Conservation (phyloP, 2,113 vertebrate genomes). For the Sardina pilchardus region DNA sequence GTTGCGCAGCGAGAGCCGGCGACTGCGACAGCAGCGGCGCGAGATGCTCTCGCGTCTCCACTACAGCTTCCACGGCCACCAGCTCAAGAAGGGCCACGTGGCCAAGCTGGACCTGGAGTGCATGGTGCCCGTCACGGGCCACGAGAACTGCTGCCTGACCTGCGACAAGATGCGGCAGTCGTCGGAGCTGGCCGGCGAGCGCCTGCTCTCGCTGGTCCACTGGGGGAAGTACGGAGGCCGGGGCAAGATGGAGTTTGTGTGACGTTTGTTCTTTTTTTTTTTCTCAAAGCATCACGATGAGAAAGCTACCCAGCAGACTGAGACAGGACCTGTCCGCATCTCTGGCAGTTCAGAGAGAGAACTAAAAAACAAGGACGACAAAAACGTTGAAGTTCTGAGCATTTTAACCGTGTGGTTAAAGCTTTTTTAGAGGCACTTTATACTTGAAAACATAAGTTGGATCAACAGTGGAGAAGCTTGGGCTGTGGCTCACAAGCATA, state of each 20-base stretch:
- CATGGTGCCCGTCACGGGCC: constrained; percentile 90
- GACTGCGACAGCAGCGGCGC: constrained; percentile 89
- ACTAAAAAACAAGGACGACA: constrained; percentile 43
- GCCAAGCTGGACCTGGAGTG: constrained; percentile 97
- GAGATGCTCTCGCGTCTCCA: constrained; percentile 97
- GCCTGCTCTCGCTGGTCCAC: constrained; percentile 88
- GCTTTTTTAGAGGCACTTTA: constrained; percentile 86
- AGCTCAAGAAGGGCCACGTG: constrained; percentile 89
- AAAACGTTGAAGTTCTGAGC: constrained; percentile 55
- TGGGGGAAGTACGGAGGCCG: constrained; percentile 98
- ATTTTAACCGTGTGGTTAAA: constrained; percentile 58
- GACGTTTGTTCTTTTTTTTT: constrained; percentile 57
- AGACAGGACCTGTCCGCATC: neutral
- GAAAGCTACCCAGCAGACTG: neutral
- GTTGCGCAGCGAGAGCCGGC: constrained; percentile 96
- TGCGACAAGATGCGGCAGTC: constrained; percentile 95
- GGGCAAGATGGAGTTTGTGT: constrained; percentile 98
- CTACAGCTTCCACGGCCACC: constrained; percentile 97
- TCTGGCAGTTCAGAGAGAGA: neutral
- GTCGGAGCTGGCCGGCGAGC: constrained; percentile 74
- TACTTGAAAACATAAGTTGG: constrained; percentile 67
- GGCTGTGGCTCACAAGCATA: constrained; percentile 25
- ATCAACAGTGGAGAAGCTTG: constrained; percentile 63
- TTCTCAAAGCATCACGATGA: too few species aligned
- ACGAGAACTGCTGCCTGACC: constrained; percentile 95